These are phyloP conservation scores for Cerastis leucographa DNA, from an alignment of 2,888 invertebrate species.

Conservation along the genomic window DNA sequence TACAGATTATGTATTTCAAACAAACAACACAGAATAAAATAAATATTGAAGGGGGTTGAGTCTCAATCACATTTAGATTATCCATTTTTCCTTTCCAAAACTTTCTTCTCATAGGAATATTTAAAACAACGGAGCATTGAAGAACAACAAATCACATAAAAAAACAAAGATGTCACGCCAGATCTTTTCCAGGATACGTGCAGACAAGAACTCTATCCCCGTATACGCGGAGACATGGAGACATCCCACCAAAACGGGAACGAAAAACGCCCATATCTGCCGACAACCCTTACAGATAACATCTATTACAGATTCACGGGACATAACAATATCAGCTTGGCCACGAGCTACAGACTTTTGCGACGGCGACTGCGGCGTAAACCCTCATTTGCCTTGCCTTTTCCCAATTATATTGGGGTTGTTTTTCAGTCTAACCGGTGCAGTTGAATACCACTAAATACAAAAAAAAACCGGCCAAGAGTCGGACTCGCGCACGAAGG, in stretches of 20 bases:
- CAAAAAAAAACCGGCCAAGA: not conserved
- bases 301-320: conserved; percentile 27
- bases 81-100: not conserved
- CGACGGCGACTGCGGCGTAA: not conserved
- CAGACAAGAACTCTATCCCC: not conserved
- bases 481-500: too few relatives aligned
- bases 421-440: not conserved
- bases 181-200: not conserved
- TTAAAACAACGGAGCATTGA: not conserved
- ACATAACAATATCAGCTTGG: conserved; percentile 46
- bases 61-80: too few relatives aligned
- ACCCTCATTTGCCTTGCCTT: not conserved
- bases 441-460: not conserved
- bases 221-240: conserved; percentile 5
- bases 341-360: conserved; percentile 1
- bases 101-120: not conserved
- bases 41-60: too few relatives aligned
- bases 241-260: conserved; percentile 21
- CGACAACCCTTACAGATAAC: conserved; percentile 49
- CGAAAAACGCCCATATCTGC: conserved; percentile 11
- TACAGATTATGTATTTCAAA: too few relatives aligned
- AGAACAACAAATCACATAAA: not conserved
- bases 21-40: too few relatives aligned
- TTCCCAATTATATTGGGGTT: not conserved
- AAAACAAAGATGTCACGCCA: not conserved